phyloP scores from a whole-genome alignment of 2,888 invertebrate genomes.

The Eupithecia dodoneata region DNA sequence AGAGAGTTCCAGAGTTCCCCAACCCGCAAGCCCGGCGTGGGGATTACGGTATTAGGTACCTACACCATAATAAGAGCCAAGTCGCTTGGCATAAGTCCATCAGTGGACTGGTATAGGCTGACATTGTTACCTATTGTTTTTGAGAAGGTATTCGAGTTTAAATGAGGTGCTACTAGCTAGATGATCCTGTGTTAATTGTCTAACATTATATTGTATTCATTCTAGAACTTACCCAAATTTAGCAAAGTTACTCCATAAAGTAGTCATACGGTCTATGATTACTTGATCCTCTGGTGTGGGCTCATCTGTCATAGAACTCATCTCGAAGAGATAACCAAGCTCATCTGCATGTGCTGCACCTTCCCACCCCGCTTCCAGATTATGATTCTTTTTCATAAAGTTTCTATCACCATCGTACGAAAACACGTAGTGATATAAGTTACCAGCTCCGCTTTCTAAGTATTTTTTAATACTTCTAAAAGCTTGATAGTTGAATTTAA shows the following conservation, averaged over 20 bases:
- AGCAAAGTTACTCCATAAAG: slow-evolving; percentile 48
- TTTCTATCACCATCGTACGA: slow-evolving; percentile 39
- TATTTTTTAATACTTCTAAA: slow-evolving; percentile 32
- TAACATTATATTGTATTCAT: too few relatives aligned
- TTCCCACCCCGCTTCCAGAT: slow-evolving; percentile 18
- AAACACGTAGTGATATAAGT: slow-evolving; percentile 42
- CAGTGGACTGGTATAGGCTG: neutral
- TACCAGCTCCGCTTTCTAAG: slow-evolving; percentile 28
- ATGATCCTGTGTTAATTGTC: too few relatives aligned
- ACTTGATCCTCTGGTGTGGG: slow-evolving; percentile 38
- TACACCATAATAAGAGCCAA: neutral
- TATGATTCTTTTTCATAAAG: slow-evolving; percentile 17
- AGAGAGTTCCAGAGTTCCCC: neutral
- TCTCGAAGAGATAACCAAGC: slow-evolving; percentile 40
- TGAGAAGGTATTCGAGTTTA: neutral
- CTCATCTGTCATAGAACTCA: slow-evolving; percentile 9
- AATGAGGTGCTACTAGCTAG: too few relatives aligned
- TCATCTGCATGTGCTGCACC: slow-evolving; percentile 43
- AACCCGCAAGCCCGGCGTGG: neutral
- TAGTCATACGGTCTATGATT: slow-evolving; percentile 38
- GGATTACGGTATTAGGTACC: neutral
- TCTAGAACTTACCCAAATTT: slow-evolving; percentile 43
- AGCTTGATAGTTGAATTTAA: slow-evolving; percentile 34
- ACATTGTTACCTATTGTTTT: neutral
- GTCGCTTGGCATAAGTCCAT: neutral